Conservation (phyloP, 2,113 vertebrate genomes). For the Haplotaxodon microlepis region DNA sequence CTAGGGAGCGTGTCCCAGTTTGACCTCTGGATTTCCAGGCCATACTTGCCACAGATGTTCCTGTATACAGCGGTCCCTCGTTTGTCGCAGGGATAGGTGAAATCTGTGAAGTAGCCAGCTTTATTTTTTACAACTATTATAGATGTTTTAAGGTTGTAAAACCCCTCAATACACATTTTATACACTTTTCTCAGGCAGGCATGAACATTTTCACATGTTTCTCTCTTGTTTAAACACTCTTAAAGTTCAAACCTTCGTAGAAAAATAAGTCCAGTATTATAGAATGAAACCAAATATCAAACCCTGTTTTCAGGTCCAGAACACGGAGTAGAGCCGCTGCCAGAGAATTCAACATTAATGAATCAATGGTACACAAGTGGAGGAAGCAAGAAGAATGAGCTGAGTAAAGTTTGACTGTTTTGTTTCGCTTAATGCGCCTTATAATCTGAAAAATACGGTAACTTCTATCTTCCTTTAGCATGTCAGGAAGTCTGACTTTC, state of each 20-base stretch:
- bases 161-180: not conserved
- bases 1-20: not conserved
- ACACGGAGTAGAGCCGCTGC: not conserved
- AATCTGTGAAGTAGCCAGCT: not conserved
- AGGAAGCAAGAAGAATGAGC: not conserved
- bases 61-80: rapidly evolving
- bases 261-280: not conserved
- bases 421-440: not conserved
- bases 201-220: not conserved
- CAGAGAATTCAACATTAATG: not conserved
- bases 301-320: not conserved
- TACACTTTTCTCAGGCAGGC: not conserved
- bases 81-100: not conserved
- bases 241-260: not conserved
- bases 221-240: not conserved
- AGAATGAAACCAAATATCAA: not conserved
- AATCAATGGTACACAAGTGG: not conserved
- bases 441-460: not conserved
- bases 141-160: not conserved
- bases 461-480: not conserved
- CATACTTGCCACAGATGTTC: not conserved
- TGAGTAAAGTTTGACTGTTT: not conserved
- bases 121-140: not conserved
- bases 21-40: not conserved
- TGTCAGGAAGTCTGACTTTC: not conserved